Evolutionary conservation across 2,888 invertebrate genomes (phyloP).

Genomic region (Hypselothyrea guttata): DNA sequence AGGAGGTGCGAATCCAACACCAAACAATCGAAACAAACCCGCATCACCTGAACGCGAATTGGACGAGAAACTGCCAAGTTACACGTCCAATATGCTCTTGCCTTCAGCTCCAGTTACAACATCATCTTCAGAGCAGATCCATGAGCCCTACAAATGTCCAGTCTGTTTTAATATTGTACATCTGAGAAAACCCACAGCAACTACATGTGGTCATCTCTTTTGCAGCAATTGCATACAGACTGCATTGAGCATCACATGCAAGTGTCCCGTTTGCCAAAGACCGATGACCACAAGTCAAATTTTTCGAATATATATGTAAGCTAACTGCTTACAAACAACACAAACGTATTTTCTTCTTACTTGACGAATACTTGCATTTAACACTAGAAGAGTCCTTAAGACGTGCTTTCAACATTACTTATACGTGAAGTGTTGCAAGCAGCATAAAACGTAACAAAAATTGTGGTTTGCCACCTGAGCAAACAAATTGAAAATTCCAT

Average conservation of each 20-base stretch:
- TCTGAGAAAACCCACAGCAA: constrained; percentile 39
- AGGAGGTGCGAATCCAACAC: not conserved
- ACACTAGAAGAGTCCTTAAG: no score
- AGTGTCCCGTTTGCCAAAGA: constrained; percentile 52
- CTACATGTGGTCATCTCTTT: constrained; percentile 54
- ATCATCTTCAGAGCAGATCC: not conserved
- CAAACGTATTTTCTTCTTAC: no score
- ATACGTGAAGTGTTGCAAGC: no score
- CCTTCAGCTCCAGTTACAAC: not conserved
- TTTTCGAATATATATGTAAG: constrained; percentile 45
- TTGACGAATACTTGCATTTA: no score
- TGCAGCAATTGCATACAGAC: constrained; percentile 43
- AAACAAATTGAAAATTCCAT: no score
- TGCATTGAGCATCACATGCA: constrained; percentile 33
- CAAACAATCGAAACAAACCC: not conserved
- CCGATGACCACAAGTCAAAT: constrained; percentile 16
- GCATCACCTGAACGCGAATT: not conserved
- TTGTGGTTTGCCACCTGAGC: no score
- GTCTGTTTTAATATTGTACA: constrained; percentile 38
- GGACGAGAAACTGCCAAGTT: not conserved
- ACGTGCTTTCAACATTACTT: no score
- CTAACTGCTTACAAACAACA: no score
- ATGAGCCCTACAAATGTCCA: constrained; percentile 47
- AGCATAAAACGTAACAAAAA: no score
- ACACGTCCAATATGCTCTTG: no score